Conservation (phyloP, 1,140 invertebrate genomes). For the Ridgeia piscesae region DNA sequence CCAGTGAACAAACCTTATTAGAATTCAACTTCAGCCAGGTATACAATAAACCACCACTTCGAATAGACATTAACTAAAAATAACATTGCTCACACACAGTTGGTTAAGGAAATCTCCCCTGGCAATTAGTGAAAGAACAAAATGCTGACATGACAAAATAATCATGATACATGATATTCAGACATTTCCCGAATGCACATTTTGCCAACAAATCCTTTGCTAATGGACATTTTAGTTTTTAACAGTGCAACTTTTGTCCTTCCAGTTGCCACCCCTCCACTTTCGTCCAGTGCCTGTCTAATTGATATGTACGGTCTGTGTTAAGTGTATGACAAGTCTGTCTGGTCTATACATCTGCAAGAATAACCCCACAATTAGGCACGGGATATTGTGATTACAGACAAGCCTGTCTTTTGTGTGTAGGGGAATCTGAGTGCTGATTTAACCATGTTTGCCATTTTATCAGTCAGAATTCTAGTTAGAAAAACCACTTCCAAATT, state of each 20-base stretch:
- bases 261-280: too few species aligned
- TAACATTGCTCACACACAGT: neutral
- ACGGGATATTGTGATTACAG: neutral
- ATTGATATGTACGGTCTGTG: neutral
- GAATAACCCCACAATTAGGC: neutral
- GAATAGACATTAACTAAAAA: too few species aligned
- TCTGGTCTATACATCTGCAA: neutral
- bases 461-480: neutral
- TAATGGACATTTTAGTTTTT: too few species aligned
- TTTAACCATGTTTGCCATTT: neutral
- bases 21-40: too few species aligned
- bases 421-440: neutral
- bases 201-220: too few species aligned
- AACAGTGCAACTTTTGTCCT: too few species aligned
- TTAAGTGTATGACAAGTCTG: neutral
- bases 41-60: too few species aligned
- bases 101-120: neutral
- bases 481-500: neutral
- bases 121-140: neutral
- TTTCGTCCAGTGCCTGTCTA: neutral
- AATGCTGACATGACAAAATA: neutral
- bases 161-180: too few species aligned
- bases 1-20: too few species aligned
- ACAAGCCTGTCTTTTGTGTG: neutral
- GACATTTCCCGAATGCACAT: too few species aligned